Evolutionary conservation across 2,113 vertebrate genomes (phyloP).

Genomic region (Globicephala melas): DNA sequence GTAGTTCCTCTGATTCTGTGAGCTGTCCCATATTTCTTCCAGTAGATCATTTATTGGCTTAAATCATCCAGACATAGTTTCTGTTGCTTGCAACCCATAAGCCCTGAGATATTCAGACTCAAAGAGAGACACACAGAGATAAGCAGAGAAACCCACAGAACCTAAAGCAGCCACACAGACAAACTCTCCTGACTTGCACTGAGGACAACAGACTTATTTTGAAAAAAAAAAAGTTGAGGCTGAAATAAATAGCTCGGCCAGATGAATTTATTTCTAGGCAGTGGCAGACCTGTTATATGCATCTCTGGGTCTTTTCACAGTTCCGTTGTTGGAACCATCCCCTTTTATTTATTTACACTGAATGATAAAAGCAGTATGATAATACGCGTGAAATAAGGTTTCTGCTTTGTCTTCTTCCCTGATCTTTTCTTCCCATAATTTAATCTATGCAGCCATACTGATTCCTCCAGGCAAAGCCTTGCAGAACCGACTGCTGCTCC

Average conservation of each 20-base stretch:
- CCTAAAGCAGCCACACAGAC: not conserved
- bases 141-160: not conserved
- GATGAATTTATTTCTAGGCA: constrained; percentile 48
- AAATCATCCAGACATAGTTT: not conserved
- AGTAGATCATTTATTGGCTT: not conserved
- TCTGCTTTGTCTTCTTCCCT: constrained; percentile 24
- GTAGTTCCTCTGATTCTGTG: not conserved
- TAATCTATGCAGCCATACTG: not conserved
- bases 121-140: not conserved
- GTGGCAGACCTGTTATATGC: constrained; percentile 19
- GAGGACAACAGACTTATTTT: constrained; percentile 20
- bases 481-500: not conserved
- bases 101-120: not conserved
- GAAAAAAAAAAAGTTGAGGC: not conserved
- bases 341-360: constrained; percentile 59
- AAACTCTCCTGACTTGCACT: not conserved
- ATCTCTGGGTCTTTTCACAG: constrained; percentile 47
- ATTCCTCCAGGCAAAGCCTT: not conserved
- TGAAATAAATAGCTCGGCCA: constrained; percentile 46
- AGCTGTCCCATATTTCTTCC: not conserved
- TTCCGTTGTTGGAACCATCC: constrained; percentile 51
- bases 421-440: constrained; percentile 30
- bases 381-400: constrained; percentile 52
- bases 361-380: constrained; percentile 39
- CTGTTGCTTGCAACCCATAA: not conserved